Conservation (phyloP, 2,113 vertebrate species). For the Calonectris borealis region DNA sequence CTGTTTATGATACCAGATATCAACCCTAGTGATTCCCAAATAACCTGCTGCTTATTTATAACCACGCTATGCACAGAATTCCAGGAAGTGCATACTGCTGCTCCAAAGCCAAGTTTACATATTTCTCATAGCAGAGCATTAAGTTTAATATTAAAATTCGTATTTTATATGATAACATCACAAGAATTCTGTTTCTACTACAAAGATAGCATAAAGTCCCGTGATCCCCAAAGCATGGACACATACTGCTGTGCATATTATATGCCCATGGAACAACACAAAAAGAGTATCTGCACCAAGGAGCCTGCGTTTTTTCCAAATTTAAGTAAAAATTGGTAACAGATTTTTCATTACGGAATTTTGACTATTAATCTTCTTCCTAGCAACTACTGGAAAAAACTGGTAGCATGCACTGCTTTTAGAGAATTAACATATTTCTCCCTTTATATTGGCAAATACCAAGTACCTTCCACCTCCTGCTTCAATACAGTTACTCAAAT, state of each 20-base stretch:
- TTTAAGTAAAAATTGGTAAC: background rate
- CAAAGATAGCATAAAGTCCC: rapidly evolving
- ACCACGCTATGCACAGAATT: background rate
- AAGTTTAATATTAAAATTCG: background rate
- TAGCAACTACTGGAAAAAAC: background rate
- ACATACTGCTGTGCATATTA: background rate
- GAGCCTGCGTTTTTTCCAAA: rapidly evolving
- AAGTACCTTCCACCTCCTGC: background rate
- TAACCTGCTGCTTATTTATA: constrained; percentile 46
- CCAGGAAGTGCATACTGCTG: constrained; percentile 39
- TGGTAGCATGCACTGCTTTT: background rate
- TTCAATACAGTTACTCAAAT: background rate
- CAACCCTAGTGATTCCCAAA: constrained; percentile 22
- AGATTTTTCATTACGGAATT: background rate
- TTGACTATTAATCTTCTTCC: background rate
- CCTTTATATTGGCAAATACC: background rate
- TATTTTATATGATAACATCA: background rate
- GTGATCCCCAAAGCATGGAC: background rate
- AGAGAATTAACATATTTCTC: background rate
- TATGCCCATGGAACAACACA: background rate
- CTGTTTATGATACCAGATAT: background rate
- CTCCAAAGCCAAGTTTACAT: constrained; percentile 49
- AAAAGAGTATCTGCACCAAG: background rate
- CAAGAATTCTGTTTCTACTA: background rate
- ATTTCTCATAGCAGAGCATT: constrained; percentile 22